Evolutionary conservation across 2,113 vertebrate species (phyloP).

Genomic region (Vicugna pacos): DNA sequence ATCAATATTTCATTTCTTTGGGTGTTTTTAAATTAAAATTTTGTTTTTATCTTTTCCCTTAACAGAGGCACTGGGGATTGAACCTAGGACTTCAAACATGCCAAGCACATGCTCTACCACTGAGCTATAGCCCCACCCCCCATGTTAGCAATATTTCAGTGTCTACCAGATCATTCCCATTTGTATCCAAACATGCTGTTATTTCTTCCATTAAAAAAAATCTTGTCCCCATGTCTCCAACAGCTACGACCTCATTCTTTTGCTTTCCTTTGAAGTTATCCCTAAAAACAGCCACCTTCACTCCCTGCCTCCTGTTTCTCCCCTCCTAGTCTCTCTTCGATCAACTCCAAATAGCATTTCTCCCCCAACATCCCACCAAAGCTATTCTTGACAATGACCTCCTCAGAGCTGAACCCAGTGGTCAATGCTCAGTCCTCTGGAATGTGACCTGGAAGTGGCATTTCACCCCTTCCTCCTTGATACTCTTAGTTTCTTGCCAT

Average conservation of each 20-base stretch:
- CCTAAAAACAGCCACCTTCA: neutral
- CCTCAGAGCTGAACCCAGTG: neutral
- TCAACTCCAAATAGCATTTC: neutral
- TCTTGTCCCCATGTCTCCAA: neutral
- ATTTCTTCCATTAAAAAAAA: neutral
- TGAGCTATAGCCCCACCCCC: neutral
- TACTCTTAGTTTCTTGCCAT: too few species aligned
- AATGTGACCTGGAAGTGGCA: neutral
- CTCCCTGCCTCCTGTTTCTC: too few species aligned
- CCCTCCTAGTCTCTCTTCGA: neutral
- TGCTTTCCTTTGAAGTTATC: neutral
- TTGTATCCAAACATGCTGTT: neutral
- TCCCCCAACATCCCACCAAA: neutral
- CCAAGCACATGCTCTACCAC: too few species aligned
- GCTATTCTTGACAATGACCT: neutral
- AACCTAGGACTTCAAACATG: too few species aligned
- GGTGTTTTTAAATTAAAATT: too few species aligned
- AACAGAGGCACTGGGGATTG: too few species aligned
- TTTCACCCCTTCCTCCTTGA: neutral
- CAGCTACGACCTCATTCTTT: neutral
- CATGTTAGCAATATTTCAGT: too few species aligned
- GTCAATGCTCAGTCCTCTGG: neutral
- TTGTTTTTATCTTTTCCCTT: too few species aligned
- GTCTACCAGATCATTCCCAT: neutral
- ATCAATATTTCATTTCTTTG: too few species aligned